Evolutionary conservation across 2,797 vertebrate species (phyloP), one percentile per base, ranked within the genome.

Genomic region (Hemitrygon akajei): DNA sequence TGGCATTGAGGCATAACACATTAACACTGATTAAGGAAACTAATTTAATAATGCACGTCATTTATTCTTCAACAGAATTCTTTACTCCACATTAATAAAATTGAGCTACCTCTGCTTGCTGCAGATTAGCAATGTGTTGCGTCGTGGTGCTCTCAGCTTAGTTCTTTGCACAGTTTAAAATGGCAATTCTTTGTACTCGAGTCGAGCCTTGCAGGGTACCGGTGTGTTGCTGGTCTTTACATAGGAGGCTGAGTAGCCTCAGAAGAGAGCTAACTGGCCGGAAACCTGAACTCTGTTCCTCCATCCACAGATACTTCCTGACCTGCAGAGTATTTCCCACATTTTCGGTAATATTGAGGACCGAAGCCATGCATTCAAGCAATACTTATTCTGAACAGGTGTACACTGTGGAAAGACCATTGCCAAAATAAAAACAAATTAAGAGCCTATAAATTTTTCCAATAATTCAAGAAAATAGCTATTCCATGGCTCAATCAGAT

Each of bases 11-110:
- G 60, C n/a, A 89, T 69, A 89, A 37, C 34, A 66, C 37, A 69
- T 69, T 69, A 89, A 89, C 86, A 89, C 34, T 69, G 86, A 89
- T 89, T 89, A 69, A 69, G 82, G n/a, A 89, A 89, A 69, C 37
- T 89, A 89, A 66, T 66, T 63, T 89, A 69, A 69, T 89, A 89
- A 89, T 69, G 7, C 86, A 22, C 69, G 10, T 37, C 7, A 89
- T 89, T 89, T 89, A 10, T 89, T 89, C 86, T 89, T 69, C 18
- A 22, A n/a, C 18, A 89, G 86, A 69, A 66, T 69, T 20, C 60
- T 9, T 20, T 37, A 22, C 37, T 37, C n/a, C n/a, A 1, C n/a
- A 16, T 86, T 37, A 69, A 37, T 69, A 89, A 12, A 14, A 14
- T 10, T 30, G 56, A 60, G 60, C 25, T 86, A 0, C n/a, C n/a